phyloP scores from a whole-genome alignment of 1,140 invertebrate genomes.

The Formica exsecta region DNA sequence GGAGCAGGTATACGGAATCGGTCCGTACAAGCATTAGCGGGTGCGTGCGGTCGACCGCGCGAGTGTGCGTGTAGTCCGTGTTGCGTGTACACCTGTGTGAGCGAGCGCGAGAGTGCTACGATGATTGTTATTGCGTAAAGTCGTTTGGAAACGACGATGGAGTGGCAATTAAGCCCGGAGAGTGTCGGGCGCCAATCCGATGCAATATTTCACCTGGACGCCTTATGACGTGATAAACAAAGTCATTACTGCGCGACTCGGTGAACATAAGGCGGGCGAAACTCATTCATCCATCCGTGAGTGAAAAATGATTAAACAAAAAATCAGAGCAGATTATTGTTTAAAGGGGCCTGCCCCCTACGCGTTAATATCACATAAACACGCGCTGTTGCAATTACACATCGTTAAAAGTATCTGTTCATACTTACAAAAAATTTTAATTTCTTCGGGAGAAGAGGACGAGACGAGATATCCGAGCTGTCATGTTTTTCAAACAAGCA shows the following conservation, averaged over 20 bases:
- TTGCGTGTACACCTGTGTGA: conserved; percentile 28
- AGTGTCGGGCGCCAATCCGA: conserved; percentile 69
- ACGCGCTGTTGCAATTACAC: background rate
- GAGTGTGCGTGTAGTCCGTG: conserved; percentile 35
- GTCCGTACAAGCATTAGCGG: conserved; percentile 60
- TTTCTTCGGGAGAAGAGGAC: background rate
- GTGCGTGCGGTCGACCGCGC: conserved; percentile 29
- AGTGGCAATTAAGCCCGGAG: conserved; percentile 61
- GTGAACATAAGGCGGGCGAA: conserved; percentile 77
- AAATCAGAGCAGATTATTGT: conserved; percentile 59
- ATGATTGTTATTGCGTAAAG: conserved; percentile 77
- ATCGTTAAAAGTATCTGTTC: background rate
- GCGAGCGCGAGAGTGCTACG: conserved; percentile 4
- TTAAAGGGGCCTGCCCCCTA: conserved; percentile 3
- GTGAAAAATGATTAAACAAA: conserved; percentile 51
- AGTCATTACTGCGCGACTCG: conserved; percentile 81
- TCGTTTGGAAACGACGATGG: conserved; percentile 69
- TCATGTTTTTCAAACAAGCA: background rate
- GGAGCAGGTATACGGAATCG: conserved; percentile 68
- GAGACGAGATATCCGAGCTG: background rate
- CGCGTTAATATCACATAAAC: background rate
- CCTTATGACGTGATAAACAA: conserved; percentile 85
- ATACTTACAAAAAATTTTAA: background rate
- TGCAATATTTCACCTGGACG: conserved; percentile 81
- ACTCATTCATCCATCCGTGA: conserved; percentile 15